These are phyloP conservation scores for Cepphus grylle DNA, from an alignment of 2,113 vertebrate species.

Conservation along the genomic window DNA sequence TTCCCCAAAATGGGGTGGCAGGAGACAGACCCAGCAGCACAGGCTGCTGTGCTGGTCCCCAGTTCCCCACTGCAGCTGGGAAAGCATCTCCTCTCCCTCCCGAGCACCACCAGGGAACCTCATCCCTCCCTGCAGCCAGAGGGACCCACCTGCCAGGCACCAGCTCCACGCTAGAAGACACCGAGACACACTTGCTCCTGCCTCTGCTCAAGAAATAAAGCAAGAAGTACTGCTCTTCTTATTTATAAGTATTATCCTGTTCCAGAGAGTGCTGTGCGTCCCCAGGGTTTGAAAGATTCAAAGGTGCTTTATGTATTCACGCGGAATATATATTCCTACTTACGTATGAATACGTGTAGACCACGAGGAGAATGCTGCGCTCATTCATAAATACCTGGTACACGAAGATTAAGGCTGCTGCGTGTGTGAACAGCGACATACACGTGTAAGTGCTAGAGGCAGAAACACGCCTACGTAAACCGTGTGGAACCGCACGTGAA, in stretches of 20 bases:
- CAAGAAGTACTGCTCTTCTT: neutral
- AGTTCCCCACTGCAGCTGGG: neutral
- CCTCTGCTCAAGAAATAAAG: neutral
- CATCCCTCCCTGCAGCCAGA: rapidly evolving
- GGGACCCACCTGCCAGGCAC: neutral
- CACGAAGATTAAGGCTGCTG: neutral
- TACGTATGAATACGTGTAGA: rapidly evolving
- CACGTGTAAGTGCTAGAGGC: neutral
- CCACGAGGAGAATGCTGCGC: rapidly evolving
- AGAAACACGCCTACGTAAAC: rapidly evolving
- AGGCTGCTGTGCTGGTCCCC: neutral
- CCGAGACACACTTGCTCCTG: rapidly evolving
- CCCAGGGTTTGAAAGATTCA: neutral
- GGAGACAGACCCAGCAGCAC: neutral
- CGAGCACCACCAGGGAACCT: rapidly evolving
- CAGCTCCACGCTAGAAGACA: neutral
- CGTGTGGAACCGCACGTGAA: rapidly evolving
- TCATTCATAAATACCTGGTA: rapidly evolving
- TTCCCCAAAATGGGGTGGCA: neutral
- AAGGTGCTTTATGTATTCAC: rapidly evolving
- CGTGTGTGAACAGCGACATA: rapidly evolving
- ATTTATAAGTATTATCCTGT: rapidly evolving
- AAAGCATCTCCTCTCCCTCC: neutral
- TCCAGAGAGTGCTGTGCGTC: neutral
- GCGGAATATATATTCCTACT: neutral